Conservation (phyloP, 2,888 invertebrate genomes). For the Pyrrhosoma nymphula region DNA sequence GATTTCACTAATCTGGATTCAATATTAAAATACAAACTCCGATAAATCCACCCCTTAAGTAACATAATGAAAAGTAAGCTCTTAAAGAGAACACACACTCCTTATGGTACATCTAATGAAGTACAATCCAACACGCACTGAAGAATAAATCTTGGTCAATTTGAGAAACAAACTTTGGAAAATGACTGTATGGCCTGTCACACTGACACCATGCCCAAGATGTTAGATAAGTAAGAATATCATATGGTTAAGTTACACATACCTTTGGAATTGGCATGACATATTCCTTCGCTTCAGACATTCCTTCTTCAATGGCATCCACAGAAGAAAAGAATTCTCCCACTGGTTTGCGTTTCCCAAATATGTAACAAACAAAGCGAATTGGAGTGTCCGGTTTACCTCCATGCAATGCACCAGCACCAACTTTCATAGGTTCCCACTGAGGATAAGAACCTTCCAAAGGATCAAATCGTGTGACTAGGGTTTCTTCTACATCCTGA, state of each 20-base stretch:
- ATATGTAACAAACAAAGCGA: slow-evolving; percentile 36
- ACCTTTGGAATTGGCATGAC: slow-evolving; percentile 54
- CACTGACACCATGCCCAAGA: no score
- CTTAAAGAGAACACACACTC: no score
- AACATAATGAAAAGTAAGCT: no score
- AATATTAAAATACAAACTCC: no score
- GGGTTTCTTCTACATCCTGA: slow-evolving; percentile 47
- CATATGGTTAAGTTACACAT: neutral
- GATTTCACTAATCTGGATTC: no score
- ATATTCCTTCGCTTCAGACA: slow-evolving; percentile 41
- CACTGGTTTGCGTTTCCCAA: slow-evolving; percentile 51
- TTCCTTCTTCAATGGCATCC: slow-evolving; percentile 35
- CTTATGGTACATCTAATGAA: no score
- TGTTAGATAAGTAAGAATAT: no score
- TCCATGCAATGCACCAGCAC: slow-evolving; percentile 59
- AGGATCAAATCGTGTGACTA: slow-evolving; percentile 44
- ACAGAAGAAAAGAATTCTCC: slow-evolving; percentile 51
- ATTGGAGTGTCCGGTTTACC: slow-evolving; percentile 55
- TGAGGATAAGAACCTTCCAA: slow-evolving; percentile 54
- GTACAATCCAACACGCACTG: no score
- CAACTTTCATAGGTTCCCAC: slow-evolving; percentile 60
- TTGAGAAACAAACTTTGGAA: no score
- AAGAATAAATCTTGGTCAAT: no score
- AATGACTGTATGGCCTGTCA: no score
- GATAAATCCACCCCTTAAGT: no score